Percentiles rank a stretch among this genome's conserved stretches.
Conservation (phyloP, 2,113 vertebrate genomes). For the Fulmarus glacialis region DNA sequence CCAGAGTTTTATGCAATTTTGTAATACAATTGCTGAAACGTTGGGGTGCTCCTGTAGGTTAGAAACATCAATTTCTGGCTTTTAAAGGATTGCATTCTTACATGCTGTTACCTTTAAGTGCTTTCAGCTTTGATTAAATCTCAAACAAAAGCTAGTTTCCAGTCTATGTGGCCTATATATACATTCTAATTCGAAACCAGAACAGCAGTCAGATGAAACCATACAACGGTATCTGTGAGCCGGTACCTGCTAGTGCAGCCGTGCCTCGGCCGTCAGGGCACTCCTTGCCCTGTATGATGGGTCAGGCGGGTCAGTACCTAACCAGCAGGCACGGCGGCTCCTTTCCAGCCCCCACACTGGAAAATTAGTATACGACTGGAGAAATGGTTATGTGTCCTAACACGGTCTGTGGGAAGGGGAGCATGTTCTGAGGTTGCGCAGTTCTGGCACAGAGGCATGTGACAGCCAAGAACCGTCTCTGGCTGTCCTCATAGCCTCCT, state of each 20-base stretch:
- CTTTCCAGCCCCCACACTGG: background rate
- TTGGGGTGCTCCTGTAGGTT: background rate
- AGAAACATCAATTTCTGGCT: background rate
- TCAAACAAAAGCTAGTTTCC: background rate
- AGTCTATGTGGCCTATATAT: background rate
- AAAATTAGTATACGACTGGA: background rate
- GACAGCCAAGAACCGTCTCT: background rate
- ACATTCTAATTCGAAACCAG: background rate
- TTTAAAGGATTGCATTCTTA: background rate
- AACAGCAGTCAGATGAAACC: background rate
- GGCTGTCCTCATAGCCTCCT: background rate
- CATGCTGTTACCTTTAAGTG: background rate
- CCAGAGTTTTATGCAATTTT: background rate
- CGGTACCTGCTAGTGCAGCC: rapidly evolving
- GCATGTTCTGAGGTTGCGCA: background rate
- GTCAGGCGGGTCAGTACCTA: background rate
- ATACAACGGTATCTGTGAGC: background rate
- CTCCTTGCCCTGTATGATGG: background rate
- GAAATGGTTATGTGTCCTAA: background rate
- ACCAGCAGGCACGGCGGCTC: background rate
- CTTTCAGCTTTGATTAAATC: background rate
- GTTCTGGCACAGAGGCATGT: background rate
- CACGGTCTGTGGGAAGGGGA: background rate
- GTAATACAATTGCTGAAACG: background rate
- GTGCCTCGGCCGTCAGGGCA: background rate